Evolutionary conservation across 2,113 vertebrate genomes (phyloP).

Genomic region (Cryptomyrus ogoouensis): DNA sequence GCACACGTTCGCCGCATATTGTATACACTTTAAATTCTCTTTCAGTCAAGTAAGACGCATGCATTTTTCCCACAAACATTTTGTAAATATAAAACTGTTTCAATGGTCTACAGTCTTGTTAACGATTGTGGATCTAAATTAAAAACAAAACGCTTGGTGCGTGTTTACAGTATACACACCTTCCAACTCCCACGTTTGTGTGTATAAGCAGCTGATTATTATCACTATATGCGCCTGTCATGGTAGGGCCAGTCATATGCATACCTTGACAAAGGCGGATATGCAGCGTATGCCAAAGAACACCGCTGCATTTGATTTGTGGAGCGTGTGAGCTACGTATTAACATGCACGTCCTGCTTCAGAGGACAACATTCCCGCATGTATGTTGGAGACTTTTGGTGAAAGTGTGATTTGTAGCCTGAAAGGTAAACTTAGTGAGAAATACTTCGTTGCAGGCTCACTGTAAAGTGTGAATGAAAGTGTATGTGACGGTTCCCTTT

Average conservation of each 20-base stretch:
- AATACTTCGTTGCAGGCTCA: neutral
- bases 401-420: conserved; percentile 2
- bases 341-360: neutral
- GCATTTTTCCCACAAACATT: neutral
- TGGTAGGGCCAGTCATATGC: neutral
- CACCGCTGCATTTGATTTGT: neutral
- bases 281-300: neutral
- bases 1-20: neutral
- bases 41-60: neutral
- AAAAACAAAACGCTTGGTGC: neutral
- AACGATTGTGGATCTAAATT: neutral
- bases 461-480: conserved; percentile 19
- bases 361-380: neutral
- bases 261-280: neutral
- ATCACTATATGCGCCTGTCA: neutral
- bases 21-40: neutral
- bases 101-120: neutral
- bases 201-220: neutral
- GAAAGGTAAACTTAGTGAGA: neutral
- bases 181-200: neutral
- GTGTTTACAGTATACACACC: neutral
- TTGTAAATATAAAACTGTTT: neutral
- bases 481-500: neutral
- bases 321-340: neutral
- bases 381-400: neutral